These are phyloP conservation scores for Osmoderma eremita DNA, from an alignment of 2,888 invertebrate genomes.

Conservation along the genomic window DNA sequence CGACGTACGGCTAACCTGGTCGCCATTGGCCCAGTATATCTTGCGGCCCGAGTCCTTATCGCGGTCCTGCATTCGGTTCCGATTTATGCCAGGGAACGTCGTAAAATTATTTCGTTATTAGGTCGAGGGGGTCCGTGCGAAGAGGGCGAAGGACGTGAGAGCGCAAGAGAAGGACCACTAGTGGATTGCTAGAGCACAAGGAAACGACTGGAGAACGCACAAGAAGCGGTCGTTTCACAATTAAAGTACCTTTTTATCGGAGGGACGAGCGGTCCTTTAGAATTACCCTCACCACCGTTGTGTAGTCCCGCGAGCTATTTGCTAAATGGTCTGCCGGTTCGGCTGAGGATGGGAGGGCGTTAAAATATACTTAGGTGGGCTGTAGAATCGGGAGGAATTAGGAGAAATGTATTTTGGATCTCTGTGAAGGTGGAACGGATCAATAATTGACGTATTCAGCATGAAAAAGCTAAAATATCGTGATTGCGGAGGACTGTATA, in stretches of 20 bases:
- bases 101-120: constrained; percentile 43
- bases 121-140: constrained; percentile 14
- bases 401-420: too few species aligned
- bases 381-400: too few species aligned
- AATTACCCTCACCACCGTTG: constrained; percentile 17
- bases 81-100: constrained; percentile 36
- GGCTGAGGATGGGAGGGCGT: too few species aligned
- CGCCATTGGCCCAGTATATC: constrained; percentile 26
- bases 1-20: constrained; percentile 32
- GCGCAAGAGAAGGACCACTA: background rate
- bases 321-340: constrained; percentile 6
- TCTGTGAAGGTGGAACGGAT: too few species aligned
- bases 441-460: too few species aligned
- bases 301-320: constrained; percentile 12
- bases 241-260: constrained; percentile 39
- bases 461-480: too few species aligned
- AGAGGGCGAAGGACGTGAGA: constrained; percentile 2
- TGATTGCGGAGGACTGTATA: too few species aligned
- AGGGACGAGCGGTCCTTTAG: constrained; percentile 11
- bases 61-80: constrained; percentile 40
- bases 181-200: constrained; percentile 1
- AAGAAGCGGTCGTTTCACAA: constrained; percentile 34
- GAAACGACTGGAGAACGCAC: background rate
- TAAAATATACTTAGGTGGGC: too few species aligned
- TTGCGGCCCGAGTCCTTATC: constrained; percentile 35